Evolutionary conservation across 1,140 invertebrate genomes (phyloP), one percentile per base, ranked within the genome.

Genomic region (Sminthurides bifidus): DNA sequence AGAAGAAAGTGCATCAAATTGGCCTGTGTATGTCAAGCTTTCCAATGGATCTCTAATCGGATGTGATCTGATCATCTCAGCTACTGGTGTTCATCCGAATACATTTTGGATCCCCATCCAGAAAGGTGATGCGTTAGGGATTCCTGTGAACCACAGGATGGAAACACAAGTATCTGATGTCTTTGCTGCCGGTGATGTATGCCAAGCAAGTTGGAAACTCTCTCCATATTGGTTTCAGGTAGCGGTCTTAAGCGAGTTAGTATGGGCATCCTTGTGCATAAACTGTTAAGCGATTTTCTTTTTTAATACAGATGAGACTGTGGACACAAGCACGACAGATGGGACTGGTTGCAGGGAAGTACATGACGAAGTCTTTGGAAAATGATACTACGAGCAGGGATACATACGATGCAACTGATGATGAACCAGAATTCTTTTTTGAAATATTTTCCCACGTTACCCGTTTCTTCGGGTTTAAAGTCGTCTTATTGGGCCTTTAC

Each of bases 241-340:
- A 41, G 10, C 17, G 41, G n/a, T 43, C 6, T n/a, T n/a, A n/a
- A n/a, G n/a, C n/a, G n/a, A n/a, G n/a, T n/a, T n/a, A n/a, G n/a
- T n/a, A n/a, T n/a, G n/a, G n/a, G n/a, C n/a, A n/a, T n/a, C n/a
- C n/a, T n/a, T n/a, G n/a, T 41, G 23, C 38, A 41, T 41, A 21
- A 6, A 41, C 38, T 17, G 21, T 41, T 19, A 41, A 48, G 30
- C 30, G 5, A 26, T 19, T 3, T 29, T 56, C 27, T 31, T 51
- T 40, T n/a, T 30, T 35, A 24, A 54, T 30, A 12, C 66, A 96
- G 73, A 92, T 98, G 84, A 76, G 92, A 45, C 70, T 98, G 1
- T 99, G 95, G 95, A 92, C 91, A 4, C 95, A 99, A 75, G 95
- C 94, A 0, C 73, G 91, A 58, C 92, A 96, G 73, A 98, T 98